Evolutionary conservation across 2,113 vertebrate species (phyloP), one percentile per base, ranked within the genome.

Genomic region (Catharus fuscescens): DNA sequence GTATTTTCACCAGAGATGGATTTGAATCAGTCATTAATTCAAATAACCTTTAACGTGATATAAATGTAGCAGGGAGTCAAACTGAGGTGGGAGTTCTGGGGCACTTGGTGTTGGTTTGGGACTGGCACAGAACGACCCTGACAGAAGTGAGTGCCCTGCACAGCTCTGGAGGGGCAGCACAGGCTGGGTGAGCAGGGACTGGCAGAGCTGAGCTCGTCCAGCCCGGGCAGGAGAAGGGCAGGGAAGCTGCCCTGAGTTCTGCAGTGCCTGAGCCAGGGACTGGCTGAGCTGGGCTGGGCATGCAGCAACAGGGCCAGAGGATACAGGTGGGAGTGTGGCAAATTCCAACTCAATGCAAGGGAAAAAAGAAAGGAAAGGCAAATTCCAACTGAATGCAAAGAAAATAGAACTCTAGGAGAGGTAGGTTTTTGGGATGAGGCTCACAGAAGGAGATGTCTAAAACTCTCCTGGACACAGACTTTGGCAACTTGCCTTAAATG

Each of bases 111-210:
- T 48, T 32, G 40, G 6, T 54, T 56, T 67, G 47, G 38, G 47
- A 8, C 11, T 7, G 48, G 9, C 12, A 2, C 7, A 6, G 66
- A 24, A 3, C 8, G 40, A 6, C 40, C 3, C 2, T 34, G 52
- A 5, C 15, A 48, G 18, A 21, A 1, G 2, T 5, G 12, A 14
- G n/a, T 6, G 20, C 25, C 19, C 3, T 6, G 28, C 28, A 34
- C 36, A 48, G 28, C 4, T 26, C 5, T 28, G 4, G 8, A 17
- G 6, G 3, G 24, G 47, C 60, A 44, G 13, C 47, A 14, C 7
- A 7, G 47, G 45, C 45, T 45, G 45, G 45, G 18, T 45, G 45
- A 20, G 45, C 18, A n/a, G n/a, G n/a, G 34, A 5, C n/a, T 76
- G 18, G 16, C 28, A 10, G 32, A 5, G 25, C 23, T 29, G 18